Conservation (phyloP, 2,113 vertebrate species). For the Vimba vimba region DNA sequence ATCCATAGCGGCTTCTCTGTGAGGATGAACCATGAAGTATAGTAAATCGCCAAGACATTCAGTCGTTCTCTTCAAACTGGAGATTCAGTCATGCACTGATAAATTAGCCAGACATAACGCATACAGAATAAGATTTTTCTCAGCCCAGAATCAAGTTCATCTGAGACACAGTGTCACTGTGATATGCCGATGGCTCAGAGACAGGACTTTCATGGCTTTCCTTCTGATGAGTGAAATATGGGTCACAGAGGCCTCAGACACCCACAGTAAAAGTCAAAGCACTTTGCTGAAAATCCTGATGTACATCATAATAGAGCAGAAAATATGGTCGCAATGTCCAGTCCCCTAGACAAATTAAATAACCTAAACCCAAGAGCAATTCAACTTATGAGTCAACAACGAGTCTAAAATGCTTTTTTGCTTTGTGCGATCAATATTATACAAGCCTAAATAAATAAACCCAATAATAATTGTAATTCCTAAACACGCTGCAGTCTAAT, state of each 20-base stretch:
- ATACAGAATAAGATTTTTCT: background rate
- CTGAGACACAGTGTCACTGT: slow-evolving; percentile 29
- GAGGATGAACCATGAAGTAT: slow-evolving; percentile 8
- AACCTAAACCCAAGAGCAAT: too few species aligned
- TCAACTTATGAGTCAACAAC: background rate
- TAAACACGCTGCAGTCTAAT: slow-evolving; percentile 14
- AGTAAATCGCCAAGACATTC: slow-evolving; percentile 9
- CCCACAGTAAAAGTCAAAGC: background rate
- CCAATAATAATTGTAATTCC: slow-evolving; percentile 6
- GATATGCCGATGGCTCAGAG: slow-evolving; percentile 34
- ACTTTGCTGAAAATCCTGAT: background rate
- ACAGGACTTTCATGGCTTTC: slow-evolving; percentile 30
- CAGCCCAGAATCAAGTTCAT: slow-evolving; percentile 2
- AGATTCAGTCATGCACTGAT: slow-evolving; percentile 12
- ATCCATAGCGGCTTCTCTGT: background rate
- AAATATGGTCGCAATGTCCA: too few species aligned
- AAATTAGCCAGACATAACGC: slow-evolving; percentile 1
- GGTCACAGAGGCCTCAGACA: background rate
- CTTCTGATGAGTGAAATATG: slow-evolving; percentile 35
- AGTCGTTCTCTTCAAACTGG: slow-evolving; percentile 1
- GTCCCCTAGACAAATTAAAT: too few species aligned
- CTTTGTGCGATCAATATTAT: background rate
- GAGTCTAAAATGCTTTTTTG: background rate
- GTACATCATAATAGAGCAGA: too few species aligned
- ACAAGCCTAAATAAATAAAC: background rate